Evolutionary conservation across 2,797 vertebrate species (phyloP), one percentile per base, ranked within the genome.

Genomic region (Florisuga fusca): DNA sequence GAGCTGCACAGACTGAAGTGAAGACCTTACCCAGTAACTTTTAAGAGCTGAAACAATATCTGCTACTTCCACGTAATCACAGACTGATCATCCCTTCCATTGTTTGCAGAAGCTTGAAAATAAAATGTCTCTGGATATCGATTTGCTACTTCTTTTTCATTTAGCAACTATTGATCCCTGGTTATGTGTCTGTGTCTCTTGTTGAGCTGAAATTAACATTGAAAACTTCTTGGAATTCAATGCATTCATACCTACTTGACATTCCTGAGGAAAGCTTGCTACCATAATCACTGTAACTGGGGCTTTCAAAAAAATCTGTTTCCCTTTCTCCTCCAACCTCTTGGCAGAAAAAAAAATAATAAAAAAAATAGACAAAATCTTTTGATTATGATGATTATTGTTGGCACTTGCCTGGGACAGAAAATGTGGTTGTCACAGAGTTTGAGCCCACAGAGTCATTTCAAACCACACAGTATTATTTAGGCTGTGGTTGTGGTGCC

Each of bases 71-170:
- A 48, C 3, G 1, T 26, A 87, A 76, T 89, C 92, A 76, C 67
- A 15, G 81, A 21, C 83, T 79, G 77, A 76, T 93, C 87, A 91
- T 84, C 80, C 68, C 38, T 86, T 62, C 92, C 92, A 36, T 34
- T 93, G 84, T 95, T 95, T 94, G 90, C 88, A 96, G 88, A 85
- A 74, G 75, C 63, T 64, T 61, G 67, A 82, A 93, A 95, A 94
- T 63, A 84, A 95, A 95, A 95, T 15, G 26, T 74, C 90, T 46
- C 84, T 45, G 59, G 48, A 48, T 94, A 96, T 96, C 4, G 93
- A 95, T 95, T 77, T 29, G 61, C 84, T 72, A 61, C 89, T 97
- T 92, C 77, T 93, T 95, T 95, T 94, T 92, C 92, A 90, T 95
- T 95, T 90, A 94, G 89, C 2, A 1, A 48, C 89, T 53, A 94